Percentiles rank a stretch among this genome's conserved stretches.
phyloP scores from a whole-genome alignment of 2,797 vertebrate genomes.

The Cetoscarus ocellatus region DNA sequence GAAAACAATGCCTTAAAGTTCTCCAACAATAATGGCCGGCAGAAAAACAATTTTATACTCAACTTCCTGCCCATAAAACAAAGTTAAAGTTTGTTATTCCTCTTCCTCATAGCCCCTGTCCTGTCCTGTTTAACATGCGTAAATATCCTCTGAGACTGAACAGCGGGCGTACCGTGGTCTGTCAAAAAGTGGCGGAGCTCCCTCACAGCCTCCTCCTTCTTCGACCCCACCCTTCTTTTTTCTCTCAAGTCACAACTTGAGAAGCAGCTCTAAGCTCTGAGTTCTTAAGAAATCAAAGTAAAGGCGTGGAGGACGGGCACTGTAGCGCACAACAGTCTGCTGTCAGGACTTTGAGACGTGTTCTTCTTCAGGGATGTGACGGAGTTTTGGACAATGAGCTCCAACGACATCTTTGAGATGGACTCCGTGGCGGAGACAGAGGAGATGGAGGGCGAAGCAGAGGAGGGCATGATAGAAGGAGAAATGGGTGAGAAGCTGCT shows the following conservation, averaged over 20 bases:
- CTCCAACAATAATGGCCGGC: no score
- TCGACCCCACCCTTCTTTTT: conserved; percentile 56
- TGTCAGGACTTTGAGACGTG: neutral
- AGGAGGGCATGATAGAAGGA: conserved; percentile 60
- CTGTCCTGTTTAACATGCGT: no score
- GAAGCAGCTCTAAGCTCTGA: neutral
- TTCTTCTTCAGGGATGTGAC: conserved; percentile 5
- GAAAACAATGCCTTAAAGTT: no score
- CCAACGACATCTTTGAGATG: conserved; percentile 71
- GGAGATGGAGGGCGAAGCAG: conserved; percentile 50
- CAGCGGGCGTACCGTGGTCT: conserved; percentile 20
- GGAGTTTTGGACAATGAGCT: conserved; percentile 48
- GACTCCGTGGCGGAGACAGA: conserved; percentile 63
- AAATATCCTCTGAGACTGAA: neutral
- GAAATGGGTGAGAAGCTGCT: conserved; percentile 67
- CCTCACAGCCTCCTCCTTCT: conserved; percentile 13
- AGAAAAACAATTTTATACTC: no score
- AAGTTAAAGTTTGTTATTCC: no score
- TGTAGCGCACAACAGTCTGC: neutral
- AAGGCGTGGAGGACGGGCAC: neutral
- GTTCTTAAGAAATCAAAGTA: conserved; percentile 20
- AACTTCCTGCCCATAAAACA: no score
- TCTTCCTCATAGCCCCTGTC: no score
- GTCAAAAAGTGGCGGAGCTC: conserved; percentile 6
- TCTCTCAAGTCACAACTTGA: conserved; percentile 62